Percentiles rank a stretch among this genome's conserved stretches.
These are phyloP conservation scores for Brachyptera putata DNA, from an alignment of 2,888 invertebrate species.

Conservation along the genomic window DNA sequence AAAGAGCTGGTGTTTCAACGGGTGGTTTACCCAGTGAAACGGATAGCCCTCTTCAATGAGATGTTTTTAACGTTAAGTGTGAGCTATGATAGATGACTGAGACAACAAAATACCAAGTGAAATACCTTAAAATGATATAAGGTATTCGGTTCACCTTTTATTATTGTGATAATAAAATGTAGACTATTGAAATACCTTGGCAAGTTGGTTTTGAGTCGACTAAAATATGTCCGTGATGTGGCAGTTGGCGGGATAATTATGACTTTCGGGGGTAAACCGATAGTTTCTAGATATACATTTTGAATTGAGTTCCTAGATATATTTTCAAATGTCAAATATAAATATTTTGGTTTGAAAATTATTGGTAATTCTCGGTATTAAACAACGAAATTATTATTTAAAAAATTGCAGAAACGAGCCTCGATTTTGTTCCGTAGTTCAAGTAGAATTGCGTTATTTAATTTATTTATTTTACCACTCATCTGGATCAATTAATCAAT, in stretches of 20 bases:
- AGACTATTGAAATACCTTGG: conserved; percentile 1
- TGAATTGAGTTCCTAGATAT: too few relatives aligned
- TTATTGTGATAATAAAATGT: neutral
- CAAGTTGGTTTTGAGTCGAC: neutral
- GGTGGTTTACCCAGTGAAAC: conserved; percentile 11
- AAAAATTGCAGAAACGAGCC: too few relatives aligned
- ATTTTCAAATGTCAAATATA: too few relatives aligned
- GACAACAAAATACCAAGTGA: neutral
- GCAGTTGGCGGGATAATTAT: neutral
- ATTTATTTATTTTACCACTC: too few relatives aligned
- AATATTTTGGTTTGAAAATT: too few relatives aligned
- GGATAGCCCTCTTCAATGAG: neutral
- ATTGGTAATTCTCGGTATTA: too few relatives aligned
- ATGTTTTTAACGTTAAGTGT: neutral
- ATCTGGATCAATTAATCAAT: too few relatives aligned
- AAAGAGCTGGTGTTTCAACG: conserved; percentile 34
- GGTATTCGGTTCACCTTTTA: neutral
- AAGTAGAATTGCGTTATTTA: too few relatives aligned
- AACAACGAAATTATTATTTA: too few relatives aligned
- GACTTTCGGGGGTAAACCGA: too few relatives aligned
- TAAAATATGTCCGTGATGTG: neutral
- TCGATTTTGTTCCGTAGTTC: too few relatives aligned
- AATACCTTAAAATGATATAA: neutral
- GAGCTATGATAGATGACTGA: conserved; percentile 1
- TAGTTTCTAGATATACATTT: too few relatives aligned